phyloP scores from a whole-genome alignment of 2,888 invertebrate species.

The Agrotis puta region DNA sequence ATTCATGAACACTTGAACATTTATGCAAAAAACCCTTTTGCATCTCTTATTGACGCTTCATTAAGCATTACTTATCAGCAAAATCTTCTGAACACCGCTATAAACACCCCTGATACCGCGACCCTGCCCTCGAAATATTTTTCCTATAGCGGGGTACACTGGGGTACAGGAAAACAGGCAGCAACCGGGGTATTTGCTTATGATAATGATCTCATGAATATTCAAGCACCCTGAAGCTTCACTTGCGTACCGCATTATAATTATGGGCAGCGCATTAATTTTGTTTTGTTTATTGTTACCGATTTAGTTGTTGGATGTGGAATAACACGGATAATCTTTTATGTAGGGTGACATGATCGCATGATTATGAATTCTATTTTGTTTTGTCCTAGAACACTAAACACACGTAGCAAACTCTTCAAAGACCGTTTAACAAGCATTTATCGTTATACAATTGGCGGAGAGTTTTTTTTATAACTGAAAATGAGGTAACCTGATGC shows the following conservation, averaged over 20 bases:
- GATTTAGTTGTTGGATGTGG: constrained; percentile 51
- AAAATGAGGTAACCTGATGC: neutral
- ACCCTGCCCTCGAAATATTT: constrained; percentile 50
- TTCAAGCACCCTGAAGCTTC: constrained; percentile 66
- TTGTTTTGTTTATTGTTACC: constrained; percentile 57
- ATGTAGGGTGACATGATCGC: constrained; percentile 11
- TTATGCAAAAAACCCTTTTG: constrained; percentile 26
- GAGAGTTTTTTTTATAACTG: neutral
- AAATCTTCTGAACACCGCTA: constrained; percentile 15
- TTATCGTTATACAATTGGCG: neutral
- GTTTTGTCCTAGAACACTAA: neutral
- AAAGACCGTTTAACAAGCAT: neutral
- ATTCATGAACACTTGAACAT: constrained; percentile 46
- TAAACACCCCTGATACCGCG: constrained; percentile 36
- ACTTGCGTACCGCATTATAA: constrained; percentile 59
- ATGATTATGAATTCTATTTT: neutral
- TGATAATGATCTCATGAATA: constrained; percentile 76
- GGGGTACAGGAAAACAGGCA: constrained; percentile 33
- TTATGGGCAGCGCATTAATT: constrained; percentile 54
- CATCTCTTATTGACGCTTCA: constrained; percentile 48
- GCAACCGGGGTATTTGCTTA: constrained; percentile 72
- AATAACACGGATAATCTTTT: constrained; percentile 20
- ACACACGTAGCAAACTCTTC: neutral
- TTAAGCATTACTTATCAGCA: constrained; percentile 47
- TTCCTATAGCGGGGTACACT: constrained; percentile 18